Conservation (phyloP, 2,888 invertebrate genomes). For the Metopia argyrocephala region DNA sequence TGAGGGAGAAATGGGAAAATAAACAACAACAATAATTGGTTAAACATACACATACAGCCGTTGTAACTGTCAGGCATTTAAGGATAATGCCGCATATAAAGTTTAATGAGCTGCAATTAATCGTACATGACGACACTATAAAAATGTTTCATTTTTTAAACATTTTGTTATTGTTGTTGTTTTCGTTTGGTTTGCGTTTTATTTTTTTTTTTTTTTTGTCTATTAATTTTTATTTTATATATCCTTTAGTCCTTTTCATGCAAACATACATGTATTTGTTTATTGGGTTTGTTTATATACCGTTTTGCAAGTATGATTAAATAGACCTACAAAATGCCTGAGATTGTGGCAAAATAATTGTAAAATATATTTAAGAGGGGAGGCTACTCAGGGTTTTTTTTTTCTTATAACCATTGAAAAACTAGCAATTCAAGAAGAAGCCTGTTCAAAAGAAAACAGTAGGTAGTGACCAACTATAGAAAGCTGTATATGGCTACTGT, state of each 20-base stretch:
- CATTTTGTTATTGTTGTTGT: neutral
- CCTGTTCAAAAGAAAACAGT: too few relatives aligned
- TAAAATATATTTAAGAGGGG: too few relatives aligned
- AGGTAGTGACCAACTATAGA: too few relatives aligned
- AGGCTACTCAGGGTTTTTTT: too few relatives aligned
- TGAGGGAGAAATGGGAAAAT: slow-evolving; percentile 2
- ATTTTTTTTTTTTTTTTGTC: neutral
- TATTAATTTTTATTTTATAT: slow-evolving; percentile 1
- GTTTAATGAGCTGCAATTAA: slow-evolving; percentile 79
- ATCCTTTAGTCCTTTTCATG: neutral
- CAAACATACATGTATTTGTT: neutral
- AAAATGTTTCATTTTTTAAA: slow-evolving; percentile 57
- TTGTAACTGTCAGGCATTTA: slow-evolving; percentile 64
- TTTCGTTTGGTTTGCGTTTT: neutral
- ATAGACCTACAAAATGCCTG: slow-evolving; percentile 31
- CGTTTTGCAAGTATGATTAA: slow-evolving; percentile 48
- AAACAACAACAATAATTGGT: slow-evolving; percentile 39
- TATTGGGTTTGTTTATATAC: neutral
- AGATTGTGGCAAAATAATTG: too few relatives aligned
- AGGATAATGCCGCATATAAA: slow-evolving; percentile 73
- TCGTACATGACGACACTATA: slow-evolving; percentile 73
- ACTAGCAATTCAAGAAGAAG: too few relatives aligned
- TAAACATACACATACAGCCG: slow-evolving; percentile 17
- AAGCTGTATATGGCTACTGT: too few relatives aligned
- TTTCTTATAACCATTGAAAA: too few relatives aligned